Percentiles rank a stretch among this genome's conserved stretches.
phyloP scores from a whole-genome alignment of 2,888 invertebrate species.

The Odontocerum albicorne region DNA sequence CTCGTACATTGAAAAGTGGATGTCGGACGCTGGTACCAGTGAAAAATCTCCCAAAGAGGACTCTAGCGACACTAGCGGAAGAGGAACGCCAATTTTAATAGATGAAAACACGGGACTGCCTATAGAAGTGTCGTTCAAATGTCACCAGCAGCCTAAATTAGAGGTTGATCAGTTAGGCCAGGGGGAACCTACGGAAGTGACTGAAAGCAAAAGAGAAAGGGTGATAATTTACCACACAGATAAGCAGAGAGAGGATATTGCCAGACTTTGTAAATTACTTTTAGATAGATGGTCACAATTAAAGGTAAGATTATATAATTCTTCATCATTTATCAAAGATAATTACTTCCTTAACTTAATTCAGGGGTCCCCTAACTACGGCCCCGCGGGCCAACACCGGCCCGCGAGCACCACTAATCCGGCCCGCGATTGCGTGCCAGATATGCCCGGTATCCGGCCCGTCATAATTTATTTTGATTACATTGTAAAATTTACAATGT shows the following conservation, averaged over 20 bases:
- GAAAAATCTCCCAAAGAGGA: constrained; percentile 35
- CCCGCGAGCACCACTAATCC: too few relatives aligned
- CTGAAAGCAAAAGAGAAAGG: constrained; percentile 30
- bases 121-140: constrained; percentile 42
- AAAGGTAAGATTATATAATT: constrained; percentile 52
- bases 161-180: constrained; percentile 35
- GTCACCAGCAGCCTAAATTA: constrained; percentile 20
- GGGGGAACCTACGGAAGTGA: constrained; percentile 24
- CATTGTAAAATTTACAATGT: too few relatives aligned
- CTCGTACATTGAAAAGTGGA: constrained; percentile 83
- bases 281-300: constrained; percentile 74
- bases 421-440: too few relatives aligned
- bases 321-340: not conserved
- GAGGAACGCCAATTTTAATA: constrained; percentile 44
- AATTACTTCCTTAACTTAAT: too few relatives aligned
- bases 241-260: constrained; percentile 53
- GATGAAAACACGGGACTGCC: constrained; percentile 55
- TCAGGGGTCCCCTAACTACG: too few relatives aligned
- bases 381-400: too few relatives aligned
- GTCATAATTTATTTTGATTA: too few relatives aligned
- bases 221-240: constrained; percentile 40
- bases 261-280: constrained; percentile 63
- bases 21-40: constrained; percentile 48
- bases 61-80: constrained; percentile 34
- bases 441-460: too few relatives aligned